Base-by-base conservation (phyloP, 2,113 vertebrate genomes). In the Engystomops pustulosus region DNA sequence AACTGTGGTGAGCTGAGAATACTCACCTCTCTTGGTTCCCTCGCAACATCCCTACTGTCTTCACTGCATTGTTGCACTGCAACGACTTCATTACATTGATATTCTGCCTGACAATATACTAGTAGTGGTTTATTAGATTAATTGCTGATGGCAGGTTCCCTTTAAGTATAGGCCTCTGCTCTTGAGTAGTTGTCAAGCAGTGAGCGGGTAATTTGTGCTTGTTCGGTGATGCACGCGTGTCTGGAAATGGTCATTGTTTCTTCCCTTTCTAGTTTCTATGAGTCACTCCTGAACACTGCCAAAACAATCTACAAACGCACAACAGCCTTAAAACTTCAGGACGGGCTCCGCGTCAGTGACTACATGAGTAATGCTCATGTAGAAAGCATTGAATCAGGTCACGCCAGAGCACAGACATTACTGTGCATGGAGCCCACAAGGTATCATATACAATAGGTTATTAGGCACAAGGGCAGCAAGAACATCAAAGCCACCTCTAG, bases 221-320 rank as follows among this genome's bases (percentile, higher is more conserved):
- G 47, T 38, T 53, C 65, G 32, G 20, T 41, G 47, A 53, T 53
- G 45, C 32, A 27, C 53, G n/a, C n/a, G 12, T 38, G 32, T 3
- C 7, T 71, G 47, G 67, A 55, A 55, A 70, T 10, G 20, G 27
- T n/a, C 45, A 55, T 71, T 49, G 62, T 53, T 53, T 49, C 45
- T 55, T 81, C 32, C 18, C n/a, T 34, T 68, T 36, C 27, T 23
- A 69, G 1, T 18, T 34, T 51, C n/a, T 71, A 51, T 81, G 79
- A 81, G 47, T 70, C 67, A 55, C n/a, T n/a, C 67, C 36, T 4
- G 65, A 41, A 32, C 15, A 30, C 47, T 70, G 47, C 17, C 65
- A 80, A 68, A 79, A 65, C 32, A 53, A 38, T 58, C 75, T 75
- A 18, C 47, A n/a, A 76, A 20, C 10, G 11, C 74, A 38, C 6